Evolutionary conservation across 2,797 vertebrate species (phyloP).

Genomic region (Sebastes ruberrimus): DNA sequence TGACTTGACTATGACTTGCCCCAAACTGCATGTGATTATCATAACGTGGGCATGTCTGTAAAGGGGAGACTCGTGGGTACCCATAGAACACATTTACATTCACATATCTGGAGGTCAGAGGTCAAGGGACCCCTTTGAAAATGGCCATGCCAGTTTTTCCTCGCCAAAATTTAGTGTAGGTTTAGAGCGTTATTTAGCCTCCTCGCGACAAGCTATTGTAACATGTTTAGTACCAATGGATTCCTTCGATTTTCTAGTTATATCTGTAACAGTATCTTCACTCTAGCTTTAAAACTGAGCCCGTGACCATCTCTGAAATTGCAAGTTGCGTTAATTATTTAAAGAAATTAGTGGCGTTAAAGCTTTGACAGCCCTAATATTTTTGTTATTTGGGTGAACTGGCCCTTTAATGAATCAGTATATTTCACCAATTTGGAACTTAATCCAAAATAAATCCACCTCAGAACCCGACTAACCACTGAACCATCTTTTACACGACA

Average conservation of each 20-base stretch:
- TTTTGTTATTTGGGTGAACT: not conserved
- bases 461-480: not conserved
- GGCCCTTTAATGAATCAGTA: not conserved
- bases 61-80: too few species aligned
- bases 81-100: fast-evolving
- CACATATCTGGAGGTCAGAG: too few species aligned
- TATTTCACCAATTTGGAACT: not conserved
- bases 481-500: not conserved
- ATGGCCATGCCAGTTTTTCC: too few species aligned
- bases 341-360: too few species aligned
- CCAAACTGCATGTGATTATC: too few species aligned
- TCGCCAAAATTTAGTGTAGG: fast-evolving
- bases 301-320: fast-evolving
- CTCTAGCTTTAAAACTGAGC: too few species aligned
- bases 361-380: not conserved
- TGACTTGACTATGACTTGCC: too few species aligned
- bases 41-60: fast-evolving
- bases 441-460: not conserved
- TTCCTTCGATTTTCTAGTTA: fast-evolving
- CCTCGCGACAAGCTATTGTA: fast-evolving
- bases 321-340: too few species aligned
- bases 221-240: fast-evolving
- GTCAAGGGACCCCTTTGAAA: too few species aligned
- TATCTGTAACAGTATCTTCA: fast-evolving
- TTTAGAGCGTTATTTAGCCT: too few species aligned